phyloP scores from a whole-genome alignment of 2,113 vertebrate genomes.

The Protomyctophum bolini region DNA sequence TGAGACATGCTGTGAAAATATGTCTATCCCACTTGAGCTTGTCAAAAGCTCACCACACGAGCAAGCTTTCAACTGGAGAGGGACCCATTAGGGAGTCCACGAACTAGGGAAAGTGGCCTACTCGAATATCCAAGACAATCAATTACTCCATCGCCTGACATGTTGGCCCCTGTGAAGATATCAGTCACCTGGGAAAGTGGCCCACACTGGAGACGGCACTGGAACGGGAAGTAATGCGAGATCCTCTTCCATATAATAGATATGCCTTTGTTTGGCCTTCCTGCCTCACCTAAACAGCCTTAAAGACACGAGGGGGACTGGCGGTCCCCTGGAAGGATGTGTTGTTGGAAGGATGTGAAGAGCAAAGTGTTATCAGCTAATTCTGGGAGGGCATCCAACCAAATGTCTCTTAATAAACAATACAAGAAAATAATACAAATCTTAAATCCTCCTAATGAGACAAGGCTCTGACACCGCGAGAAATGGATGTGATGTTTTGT shows the following conservation, averaged over 20 bases:
- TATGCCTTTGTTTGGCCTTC: conserved; percentile 81
- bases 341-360: conserved; percentile 61
- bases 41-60: conserved; percentile 47
- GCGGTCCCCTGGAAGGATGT: conserved; percentile 56
- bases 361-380: conserved; percentile 63
- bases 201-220: conserved; percentile 81
- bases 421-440: neutral
- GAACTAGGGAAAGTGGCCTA: conserved; percentile 82
- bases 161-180: conserved; percentile 87
- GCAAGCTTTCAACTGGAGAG: conserved; percentile 53
- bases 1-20: conserved; percentile 28
- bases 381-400: conserved; percentile 55
- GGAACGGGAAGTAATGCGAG: conserved; percentile 82
- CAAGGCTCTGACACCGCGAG: conserved; percentile 43
- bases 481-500: conserved; percentile 34
- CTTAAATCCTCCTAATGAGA: conserved; percentile 44
- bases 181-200: conserved; percentile 90
- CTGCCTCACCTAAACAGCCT: conserved; percentile 69
- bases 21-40: conserved; percentile 36
- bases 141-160: conserved; percentile 89
- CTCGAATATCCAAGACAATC: conserved; percentile 86
- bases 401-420: conserved; percentile 47
- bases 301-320: conserved; percentile 65
- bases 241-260: conserved; percentile 90
- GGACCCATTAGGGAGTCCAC: conserved; percentile 64